Evolutionary conservation across 2,113 vertebrate genomes (phyloP), one percentile per base, ranked within the genome.

Genomic region (Fukomys damarensis): DNA sequence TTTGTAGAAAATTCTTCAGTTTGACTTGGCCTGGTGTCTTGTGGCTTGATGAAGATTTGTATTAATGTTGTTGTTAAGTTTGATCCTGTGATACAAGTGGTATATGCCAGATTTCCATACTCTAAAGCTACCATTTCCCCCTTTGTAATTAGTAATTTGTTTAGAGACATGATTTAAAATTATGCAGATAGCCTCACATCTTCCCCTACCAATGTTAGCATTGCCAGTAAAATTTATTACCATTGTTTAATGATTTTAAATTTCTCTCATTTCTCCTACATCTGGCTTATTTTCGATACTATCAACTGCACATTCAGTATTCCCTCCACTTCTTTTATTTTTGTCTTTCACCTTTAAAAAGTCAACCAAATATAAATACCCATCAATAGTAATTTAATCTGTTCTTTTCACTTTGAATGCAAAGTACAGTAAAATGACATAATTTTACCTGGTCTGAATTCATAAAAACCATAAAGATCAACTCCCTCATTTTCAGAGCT

Each of bases 401-500:
- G 30, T 54, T 85, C 46, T 89, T 76, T 63, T n/a, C n/a, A 52
- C 12, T 91, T 91, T 91, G 83, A 14, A 38, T 19, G 35, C 49
- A 74, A 66, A 59, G 17, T 68, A 68, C 30, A 74, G 56, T 72
- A 87, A 96, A 88, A 80, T 90, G 49, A 2, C 59, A 95, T 52
- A 5, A 2, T 82, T 93, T 93, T 58, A 74, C 70, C 58, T 70
- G 5, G 2, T 79, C 38, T 46, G 77, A 93, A 17, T 91, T 96
- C 5, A 63, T 80, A 74, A 93, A 93, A 86, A 41, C 19, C 56
- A 3, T 88, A 56, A 89, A 85, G 46, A 63, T 54, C 52, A 61
- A 76, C 85, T 91, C 14, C 14, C 41, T 91, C 35, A 54, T 58
- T 95, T 95, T 65, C 12, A 79, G 91, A 91, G 22, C 61, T 90